Base-by-base conservation (phyloP, 1,140 invertebrate genomes). In the Delia radicum region DNA sequence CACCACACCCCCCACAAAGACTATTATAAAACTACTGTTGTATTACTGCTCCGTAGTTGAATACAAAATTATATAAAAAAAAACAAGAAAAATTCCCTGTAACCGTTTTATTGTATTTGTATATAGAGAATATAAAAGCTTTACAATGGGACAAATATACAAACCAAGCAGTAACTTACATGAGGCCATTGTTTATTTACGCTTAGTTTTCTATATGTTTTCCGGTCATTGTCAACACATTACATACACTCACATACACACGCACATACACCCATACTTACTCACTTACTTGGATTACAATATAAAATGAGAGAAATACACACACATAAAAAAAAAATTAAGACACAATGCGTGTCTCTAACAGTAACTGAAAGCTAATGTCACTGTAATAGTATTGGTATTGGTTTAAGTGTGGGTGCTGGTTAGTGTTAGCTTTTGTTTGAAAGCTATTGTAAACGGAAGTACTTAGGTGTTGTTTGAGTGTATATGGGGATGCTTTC, bases 171-270 rank as follows among this genome's bases (percentile, higher is more conserved):
- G 24, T 21, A 10, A 55, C 8, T 55, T 55, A 55, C 48, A 55
- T 28, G 65, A 26, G 29, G 37, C 65, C 65, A 37, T 69, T 69
- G 65, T 69, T 37, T 31, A 69, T 69, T 69, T 69, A 69, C 65
- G 31, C 65, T 33, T 69, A 37, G 65, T 24, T 55, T 55, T 55
- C 48, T 55, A 18, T 33, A 37, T 69, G 65, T 33, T 69, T 69
- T 69, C 65, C 65, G 65, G 65, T 69, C 65, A 69, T 69, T 69
- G 65, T 69, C 65, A 69, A 33, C 65, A 33, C 29, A 69, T 69
- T 69, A 69, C 18, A 37, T 24, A 33, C n/a, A 69, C 65, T 24
- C 27, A 65, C 26, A 65, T 62, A 26, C 18, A 28, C 24, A 28
- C 12, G 3, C 28, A 67, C 28, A 31, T 18, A 1, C n/a, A 55